These are phyloP conservation scores for Pseudomyrmex concolor DNA, from an alignment of 1,140 invertebrate species.

Conservation along the genomic window DNA sequence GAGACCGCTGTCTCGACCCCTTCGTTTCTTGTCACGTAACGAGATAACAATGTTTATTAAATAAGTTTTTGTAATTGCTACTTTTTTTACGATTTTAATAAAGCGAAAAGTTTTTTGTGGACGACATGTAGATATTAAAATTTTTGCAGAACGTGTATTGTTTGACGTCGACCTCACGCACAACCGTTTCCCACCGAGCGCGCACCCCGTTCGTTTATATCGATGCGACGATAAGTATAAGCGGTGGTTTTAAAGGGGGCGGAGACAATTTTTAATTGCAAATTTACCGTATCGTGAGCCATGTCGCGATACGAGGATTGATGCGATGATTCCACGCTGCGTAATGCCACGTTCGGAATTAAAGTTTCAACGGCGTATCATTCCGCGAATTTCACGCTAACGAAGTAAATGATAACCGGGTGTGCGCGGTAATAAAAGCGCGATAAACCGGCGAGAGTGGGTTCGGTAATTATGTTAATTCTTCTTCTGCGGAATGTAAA, in stretches of 20 bases:
- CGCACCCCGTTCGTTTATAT: neutral
- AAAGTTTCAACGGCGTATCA: slow-evolving; percentile 23
- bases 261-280: slow-evolving; percentile 46
- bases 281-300: slow-evolving; percentile 20
- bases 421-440: slow-evolving; percentile 45
- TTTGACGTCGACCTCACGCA: neutral
- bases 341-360: slow-evolving; percentile 6
- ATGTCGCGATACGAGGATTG: slow-evolving; percentile 18
- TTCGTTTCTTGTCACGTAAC: slow-evolving; percentile 7
- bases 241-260: neutral
- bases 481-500: slow-evolving; percentile 23
- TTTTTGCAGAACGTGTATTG: no score
- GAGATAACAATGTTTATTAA: slow-evolving; percentile 12
- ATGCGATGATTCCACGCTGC: slow-evolving; percentile 2
- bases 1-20: neutral
- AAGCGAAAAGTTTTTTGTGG: neutral
- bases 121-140: neutral
- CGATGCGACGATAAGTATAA: slow-evolving; percentile 23
- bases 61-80: slow-evolving; percentile 6
- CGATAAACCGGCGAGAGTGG: slow-evolving; percentile 41
- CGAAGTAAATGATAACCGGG: slow-evolving; percentile 45
- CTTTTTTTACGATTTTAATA: neutral
- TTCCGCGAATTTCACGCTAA: slow-evolving; percentile 46
- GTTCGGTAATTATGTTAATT: slow-evolving; percentile 67
- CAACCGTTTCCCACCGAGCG: neutral